phyloP scores from a whole-genome alignment of 2,113 vertebrate genomes.

The rabbit (Oryctolagus cuniculus) region DNA sequence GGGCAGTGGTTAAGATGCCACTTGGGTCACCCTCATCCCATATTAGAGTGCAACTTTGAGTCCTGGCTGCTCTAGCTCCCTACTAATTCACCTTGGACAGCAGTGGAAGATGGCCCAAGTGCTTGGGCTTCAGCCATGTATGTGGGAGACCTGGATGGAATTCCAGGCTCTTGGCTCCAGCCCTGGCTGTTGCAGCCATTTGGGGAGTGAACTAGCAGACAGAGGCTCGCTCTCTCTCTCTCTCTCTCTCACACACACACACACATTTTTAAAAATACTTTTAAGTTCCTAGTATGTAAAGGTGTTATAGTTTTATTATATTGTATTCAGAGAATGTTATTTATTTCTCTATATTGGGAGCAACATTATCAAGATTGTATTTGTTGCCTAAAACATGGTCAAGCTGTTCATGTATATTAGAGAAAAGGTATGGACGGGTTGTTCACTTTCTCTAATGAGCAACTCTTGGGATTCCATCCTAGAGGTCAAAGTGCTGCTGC shows the following conservation, averaged over 20 bases:
- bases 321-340: neutral
- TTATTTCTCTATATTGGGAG: neutral
- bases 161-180: too few species aligned
- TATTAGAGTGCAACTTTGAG: too few species aligned
- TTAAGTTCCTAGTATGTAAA: neutral
- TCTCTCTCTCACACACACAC: too few species aligned
- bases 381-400: neutral
- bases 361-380: neutral
- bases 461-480: conserved; percentile 1
- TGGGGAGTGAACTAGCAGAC: neutral
- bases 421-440: neutral
- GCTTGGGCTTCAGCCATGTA: too few species aligned
- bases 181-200: too few species aligned
- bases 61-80: too few species aligned
- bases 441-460: neutral
- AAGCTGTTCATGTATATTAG: neutral
- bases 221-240: neutral
- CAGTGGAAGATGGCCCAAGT: too few species aligned
- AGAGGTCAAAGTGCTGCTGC: neutral
- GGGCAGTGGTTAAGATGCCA: too few species aligned
- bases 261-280: neutral
- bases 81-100: too few species aligned
- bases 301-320: neutral
- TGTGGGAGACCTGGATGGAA: too few species aligned
- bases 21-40: too few species aligned